These are phyloP conservation scores for Pollimyrus isidori DNA, from an alignment of 2,113 vertebrate species.

Conservation along the genomic window DNA sequence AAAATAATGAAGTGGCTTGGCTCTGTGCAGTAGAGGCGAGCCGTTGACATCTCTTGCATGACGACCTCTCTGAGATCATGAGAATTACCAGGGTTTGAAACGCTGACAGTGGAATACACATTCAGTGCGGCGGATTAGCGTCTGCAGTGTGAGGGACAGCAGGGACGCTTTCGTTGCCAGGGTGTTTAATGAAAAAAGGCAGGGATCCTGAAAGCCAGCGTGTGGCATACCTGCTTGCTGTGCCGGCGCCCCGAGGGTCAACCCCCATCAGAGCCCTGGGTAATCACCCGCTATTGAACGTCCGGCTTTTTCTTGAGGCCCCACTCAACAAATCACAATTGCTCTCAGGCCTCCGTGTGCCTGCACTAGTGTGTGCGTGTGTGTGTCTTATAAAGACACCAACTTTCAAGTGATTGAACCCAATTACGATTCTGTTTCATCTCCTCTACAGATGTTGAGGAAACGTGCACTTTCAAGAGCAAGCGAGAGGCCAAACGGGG, in stretches of 20 bases:
- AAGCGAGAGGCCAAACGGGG: conserved; percentile 36
- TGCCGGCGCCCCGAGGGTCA: background rate
- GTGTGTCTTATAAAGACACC: conserved; percentile 21
- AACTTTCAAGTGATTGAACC: conserved; percentile 28
- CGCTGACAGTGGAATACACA: conserved; percentile 13
- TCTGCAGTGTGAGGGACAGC: background rate
- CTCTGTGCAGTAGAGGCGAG: background rate
- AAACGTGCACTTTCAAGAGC: conserved; percentile 25
- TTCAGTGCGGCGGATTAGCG: conserved; percentile 6
- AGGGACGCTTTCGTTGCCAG: background rate
- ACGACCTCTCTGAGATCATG: conserved; percentile 15
- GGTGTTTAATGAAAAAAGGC: conserved; percentile 19
- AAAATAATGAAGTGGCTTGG: background rate
- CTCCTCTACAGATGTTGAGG: conserved; percentile 40
- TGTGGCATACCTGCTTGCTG: background rate
- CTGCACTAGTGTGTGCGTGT: background rate
- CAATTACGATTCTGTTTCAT: conserved; percentile 50
- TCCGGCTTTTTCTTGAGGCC: background rate
- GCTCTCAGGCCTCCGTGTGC: background rate
- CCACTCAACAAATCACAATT: conserved; percentile 9
- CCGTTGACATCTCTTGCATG: background rate
- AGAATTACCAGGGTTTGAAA: conserved; percentile 1
- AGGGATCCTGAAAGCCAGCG: background rate
- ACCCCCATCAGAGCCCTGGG: background rate
- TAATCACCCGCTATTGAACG: background rate